Evolutionary conservation across 2,797 vertebrate species (phyloP).

Genomic region (Eidolon dupreanum): DNA sequence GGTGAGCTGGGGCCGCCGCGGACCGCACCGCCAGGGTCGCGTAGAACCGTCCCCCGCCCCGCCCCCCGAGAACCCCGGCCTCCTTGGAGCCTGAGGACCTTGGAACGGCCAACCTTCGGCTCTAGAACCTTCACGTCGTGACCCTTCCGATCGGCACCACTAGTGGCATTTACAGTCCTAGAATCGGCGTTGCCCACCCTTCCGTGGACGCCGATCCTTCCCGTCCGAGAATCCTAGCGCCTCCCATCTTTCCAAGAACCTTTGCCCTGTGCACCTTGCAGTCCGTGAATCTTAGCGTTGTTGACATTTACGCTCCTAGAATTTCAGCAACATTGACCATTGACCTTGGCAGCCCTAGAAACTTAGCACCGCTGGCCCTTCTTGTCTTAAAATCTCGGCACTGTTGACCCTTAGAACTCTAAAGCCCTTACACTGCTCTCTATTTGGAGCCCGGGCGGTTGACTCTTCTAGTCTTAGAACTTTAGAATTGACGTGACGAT

Average conservation of each 20-base stretch:
- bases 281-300: background rate
- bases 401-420: background rate
- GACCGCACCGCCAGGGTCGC: rapidly evolving
- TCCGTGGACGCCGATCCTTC: no score
- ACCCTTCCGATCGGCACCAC: rapidly evolving
- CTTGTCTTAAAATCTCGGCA: background rate
- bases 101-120: rapidly evolving
- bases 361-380: background rate
- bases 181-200: background rate
- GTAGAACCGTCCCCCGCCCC: background rate
- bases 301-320: background rate
- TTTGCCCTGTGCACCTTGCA: background rate
- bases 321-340: background rate
- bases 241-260: background rate
- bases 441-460: background rate
- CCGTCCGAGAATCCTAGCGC: background rate
- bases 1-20: conserved; percentile 81
- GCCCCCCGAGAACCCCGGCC: background rate
- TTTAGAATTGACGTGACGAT: background rate
- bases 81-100: background rate
- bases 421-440: background rate
- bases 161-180: background rate
- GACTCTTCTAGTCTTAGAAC: background rate
- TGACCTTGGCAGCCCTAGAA: background rate
- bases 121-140: background rate